phyloP scores from a whole-genome alignment of 2,113 vertebrate genomes.

The Pseudopipra pipra region DNA sequence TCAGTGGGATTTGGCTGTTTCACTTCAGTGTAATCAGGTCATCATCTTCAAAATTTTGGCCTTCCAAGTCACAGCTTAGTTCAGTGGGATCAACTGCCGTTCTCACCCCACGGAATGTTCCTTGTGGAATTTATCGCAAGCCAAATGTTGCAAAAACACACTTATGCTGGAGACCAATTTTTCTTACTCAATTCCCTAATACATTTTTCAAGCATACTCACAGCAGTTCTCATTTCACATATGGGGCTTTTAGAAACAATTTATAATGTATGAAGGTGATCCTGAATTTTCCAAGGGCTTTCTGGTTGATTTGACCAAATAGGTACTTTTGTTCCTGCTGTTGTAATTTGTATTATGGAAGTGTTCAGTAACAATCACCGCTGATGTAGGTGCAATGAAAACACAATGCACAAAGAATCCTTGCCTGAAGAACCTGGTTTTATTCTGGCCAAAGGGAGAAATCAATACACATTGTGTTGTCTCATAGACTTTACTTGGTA shows the following conservation, averaged over 20 bases:
- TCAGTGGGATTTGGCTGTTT: not conserved
- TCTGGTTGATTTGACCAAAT: slow-evolving; percentile 41
- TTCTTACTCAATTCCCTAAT: not conserved
- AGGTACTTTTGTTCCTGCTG: not conserved
- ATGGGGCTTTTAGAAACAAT: not conserved
- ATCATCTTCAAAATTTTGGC: not conserved
- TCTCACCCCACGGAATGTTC: not conserved
- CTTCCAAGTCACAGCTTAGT: not conserved
- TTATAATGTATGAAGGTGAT: accelerated
- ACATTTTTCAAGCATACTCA: not conserved
- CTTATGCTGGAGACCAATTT: not conserved
- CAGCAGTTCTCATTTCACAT: not conserved
- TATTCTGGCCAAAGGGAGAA: not conserved
- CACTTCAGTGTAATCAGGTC: accelerated
- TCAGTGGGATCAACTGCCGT: accelerated
- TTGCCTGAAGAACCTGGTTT: not conserved
- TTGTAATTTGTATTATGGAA: not conserved
- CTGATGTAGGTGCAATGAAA: not conserved
- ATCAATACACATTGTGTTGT: not conserved
- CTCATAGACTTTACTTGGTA: not conserved
- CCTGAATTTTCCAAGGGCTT: not conserved
- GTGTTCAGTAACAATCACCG: accelerated
- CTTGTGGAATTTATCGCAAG: not conserved
- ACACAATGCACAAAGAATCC: not conserved
- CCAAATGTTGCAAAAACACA: not conserved